These are phyloP conservation scores for Eptesicus fuscus DNA, from an alignment of 2,113 vertebrate species.

Conservation along the genomic window DNA sequence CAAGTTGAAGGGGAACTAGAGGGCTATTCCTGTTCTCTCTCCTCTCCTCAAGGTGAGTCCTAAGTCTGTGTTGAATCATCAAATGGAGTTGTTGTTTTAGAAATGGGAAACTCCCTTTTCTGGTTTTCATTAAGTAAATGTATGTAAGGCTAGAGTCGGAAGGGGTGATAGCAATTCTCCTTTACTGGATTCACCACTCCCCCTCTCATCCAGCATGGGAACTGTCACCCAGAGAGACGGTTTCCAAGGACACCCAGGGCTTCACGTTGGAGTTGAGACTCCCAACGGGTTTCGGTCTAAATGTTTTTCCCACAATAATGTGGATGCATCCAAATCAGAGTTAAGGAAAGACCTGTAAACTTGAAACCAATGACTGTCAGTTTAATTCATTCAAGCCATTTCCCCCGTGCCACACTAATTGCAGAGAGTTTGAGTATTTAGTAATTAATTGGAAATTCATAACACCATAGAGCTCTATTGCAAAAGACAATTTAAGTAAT, in stretches of 20 bases:
- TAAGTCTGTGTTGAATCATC: not conserved
- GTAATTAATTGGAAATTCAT: slow-evolving; percentile 28
- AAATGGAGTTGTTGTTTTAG: not conserved
- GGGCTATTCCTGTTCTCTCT: not conserved
- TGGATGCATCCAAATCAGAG: not conserved
- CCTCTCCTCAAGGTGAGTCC: not conserved
- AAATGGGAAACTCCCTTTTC: not conserved
- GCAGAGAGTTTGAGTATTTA: not conserved
- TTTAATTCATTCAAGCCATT: not conserved
- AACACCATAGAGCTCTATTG: not conserved
- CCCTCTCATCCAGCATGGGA: not conserved
- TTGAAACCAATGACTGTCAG: not conserved
- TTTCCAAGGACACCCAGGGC: not conserved
- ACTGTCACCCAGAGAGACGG: not conserved
- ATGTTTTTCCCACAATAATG: not conserved
- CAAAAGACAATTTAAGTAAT: not conserved
- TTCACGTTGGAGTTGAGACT: not conserved
- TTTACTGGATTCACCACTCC: not conserved
- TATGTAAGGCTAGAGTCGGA: not conserved
- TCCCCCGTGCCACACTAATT: not conserved
- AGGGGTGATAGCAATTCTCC: not conserved
- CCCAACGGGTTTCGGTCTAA: not conserved
- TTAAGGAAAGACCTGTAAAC: not conserved
- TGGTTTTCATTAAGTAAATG: not conserved
- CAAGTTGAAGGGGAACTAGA: not conserved